Evolutionary conservation across 2,797 vertebrate genomes (phyloP).

Genomic region (Sebastes hubbsi): DNA sequence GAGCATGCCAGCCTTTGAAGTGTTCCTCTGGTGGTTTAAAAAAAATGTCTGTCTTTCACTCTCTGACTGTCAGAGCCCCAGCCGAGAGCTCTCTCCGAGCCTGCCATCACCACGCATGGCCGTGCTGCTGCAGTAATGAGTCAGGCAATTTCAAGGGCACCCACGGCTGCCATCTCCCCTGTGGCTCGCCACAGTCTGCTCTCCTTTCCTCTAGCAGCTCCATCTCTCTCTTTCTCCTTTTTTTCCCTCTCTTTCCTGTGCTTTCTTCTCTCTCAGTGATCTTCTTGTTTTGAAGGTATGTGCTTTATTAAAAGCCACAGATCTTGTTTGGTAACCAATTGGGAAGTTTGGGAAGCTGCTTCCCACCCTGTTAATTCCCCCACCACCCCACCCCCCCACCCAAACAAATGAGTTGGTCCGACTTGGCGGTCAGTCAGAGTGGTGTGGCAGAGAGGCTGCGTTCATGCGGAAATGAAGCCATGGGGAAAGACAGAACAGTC

Average conservation of each 20-base stretch:
- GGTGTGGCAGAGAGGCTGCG: slow-evolving; percentile 41
- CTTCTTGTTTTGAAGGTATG: slow-evolving; percentile 32
- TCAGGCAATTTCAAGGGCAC: slow-evolving; percentile 81
- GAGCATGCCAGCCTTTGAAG: slow-evolving; percentile 45
- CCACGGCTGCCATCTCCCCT: slow-evolving; percentile 71
- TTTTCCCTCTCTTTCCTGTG: background rate
- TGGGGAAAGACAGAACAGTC: slow-evolving; percentile 57
- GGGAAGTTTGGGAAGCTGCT: background rate
- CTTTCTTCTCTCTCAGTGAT: slow-evolving; percentile 16
- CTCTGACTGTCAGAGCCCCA: slow-evolving; percentile 48
- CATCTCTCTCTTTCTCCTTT: background rate
- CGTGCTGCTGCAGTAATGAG: slow-evolving; percentile 79
- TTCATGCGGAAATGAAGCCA: slow-evolving; percentile 61
- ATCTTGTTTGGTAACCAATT: slow-evolving; percentile 9
- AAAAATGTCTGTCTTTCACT: slow-evolving; percentile 61
- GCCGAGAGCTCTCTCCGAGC: slow-evolving; percentile 40
- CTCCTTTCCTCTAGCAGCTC: slow-evolving; percentile 41
- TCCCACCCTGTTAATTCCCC: slow-evolving; percentile 12
- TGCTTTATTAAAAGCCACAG: slow-evolving; percentile 41
- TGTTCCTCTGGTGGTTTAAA: slow-evolving; percentile 50
- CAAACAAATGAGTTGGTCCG: slow-evolving; percentile 49
- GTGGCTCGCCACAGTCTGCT: slow-evolving; percentile 60
- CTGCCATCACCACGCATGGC: slow-evolving; percentile 66
- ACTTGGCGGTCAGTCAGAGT: slow-evolving; percentile 36
- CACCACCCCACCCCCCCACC: background rate